These are phyloP conservation scores for Conus ventricosus DNA, from an alignment of 1,140 invertebrate genomes.

Conservation along the genomic window DNA sequence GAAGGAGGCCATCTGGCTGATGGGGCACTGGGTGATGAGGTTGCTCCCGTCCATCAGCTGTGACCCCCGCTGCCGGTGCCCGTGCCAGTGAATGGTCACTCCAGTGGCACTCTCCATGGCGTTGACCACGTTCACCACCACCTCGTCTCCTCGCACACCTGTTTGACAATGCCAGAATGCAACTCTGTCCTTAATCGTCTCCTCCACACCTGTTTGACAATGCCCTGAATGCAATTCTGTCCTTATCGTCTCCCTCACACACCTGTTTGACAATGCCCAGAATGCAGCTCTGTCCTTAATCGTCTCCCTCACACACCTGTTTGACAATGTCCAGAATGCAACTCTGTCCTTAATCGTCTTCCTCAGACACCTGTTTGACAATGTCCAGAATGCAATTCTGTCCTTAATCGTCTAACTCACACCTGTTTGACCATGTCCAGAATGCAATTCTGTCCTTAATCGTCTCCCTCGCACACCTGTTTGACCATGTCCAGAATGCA, in stretches of 20 bases:
- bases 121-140: conserved; percentile 47
- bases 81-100: conserved; percentile 71
- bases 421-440: conserved; percentile 23
- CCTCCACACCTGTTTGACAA: conserved; percentile 40
- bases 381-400: background rate
- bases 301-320: conserved; percentile 46
- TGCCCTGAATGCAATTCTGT: background rate
- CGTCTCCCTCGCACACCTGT: conserved; percentile 46
- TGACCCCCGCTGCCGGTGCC: conserved; percentile 32
- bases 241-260: conserved; percentile 33
- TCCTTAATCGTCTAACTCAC: conserved; percentile 30
- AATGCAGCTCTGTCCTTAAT: no score
- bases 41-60: conserved; percentile 43
- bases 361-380: background rate
- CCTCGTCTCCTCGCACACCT: conserved; percentile 51
- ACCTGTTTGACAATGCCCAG: conserved; percentile 33
- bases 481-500: background rate
- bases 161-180: background rate
- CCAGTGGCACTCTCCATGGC: conserved; percentile 31
- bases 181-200: background rate
- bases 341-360: no score
- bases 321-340: background rate
- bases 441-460: no score
- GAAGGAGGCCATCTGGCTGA: conserved; percentile 67
- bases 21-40: conserved; percentile 49